Evolutionary conservation across 2,888 invertebrate genomes (phyloP), one percentile per base, ranked within the genome.

Genomic region (Brenthis ino): DNA sequence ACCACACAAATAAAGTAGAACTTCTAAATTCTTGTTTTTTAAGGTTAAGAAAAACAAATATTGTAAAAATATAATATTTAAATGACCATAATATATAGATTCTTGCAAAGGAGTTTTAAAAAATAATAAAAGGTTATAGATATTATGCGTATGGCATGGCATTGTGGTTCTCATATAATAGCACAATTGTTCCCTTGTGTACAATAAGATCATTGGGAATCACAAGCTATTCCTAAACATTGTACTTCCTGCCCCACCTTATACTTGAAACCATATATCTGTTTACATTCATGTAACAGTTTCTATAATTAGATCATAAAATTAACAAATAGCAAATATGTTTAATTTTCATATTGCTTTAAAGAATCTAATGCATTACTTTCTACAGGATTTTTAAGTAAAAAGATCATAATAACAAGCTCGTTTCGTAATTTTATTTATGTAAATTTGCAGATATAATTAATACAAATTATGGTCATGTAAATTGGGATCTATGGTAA

Each of bases 371-470:
- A 57, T 68, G 48, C 37, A 12, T 58, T 64, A 57, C 12, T 58
- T 43, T 61, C 61, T 64, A 68, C 60, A 70, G 71, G 69, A 67
- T 51, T 64, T 69, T 68, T 65, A 73, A 77, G 72, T 68, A 73
- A 79, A 77, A 76, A 77, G 77, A 73, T 72, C 72, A 75, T 75
- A 71, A 66, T 78, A 79, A 79, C 91, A 91, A 92, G 90, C 91
- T 91, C 89, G 83, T 93, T 93, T 91, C 85, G 86, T 91, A 86
- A 81, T 89, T 93, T 93, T 93, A 93, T 93, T 93, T 85, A 92
- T 93, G 93, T 93, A 93, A 93, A 93, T 93, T 93, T 93, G 93
- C 92, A 91, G 89, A 88, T 91, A 93, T 91, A 91, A 88, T 93
- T 89, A 93, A 86, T 93, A 93, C 92, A 93, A 93, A 93, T 88